Conservation (phyloP, 2,113 vertebrate species). For the Tupaia tana region DNA sequence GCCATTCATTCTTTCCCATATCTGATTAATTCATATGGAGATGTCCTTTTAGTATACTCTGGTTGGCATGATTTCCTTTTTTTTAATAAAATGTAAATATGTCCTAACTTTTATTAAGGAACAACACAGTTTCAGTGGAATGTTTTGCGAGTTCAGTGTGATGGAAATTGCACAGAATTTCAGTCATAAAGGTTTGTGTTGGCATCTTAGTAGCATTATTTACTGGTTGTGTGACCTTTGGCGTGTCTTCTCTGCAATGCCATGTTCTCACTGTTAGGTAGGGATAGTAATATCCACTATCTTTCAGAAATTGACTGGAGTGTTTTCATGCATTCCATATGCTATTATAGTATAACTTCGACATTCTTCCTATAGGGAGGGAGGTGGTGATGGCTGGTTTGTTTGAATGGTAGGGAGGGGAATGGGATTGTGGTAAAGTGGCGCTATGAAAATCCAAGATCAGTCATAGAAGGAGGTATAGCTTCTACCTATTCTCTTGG, state of each 20-base stretch:
- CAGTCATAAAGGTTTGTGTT: background rate
- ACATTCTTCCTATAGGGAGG: background rate
- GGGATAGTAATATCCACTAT: background rate
- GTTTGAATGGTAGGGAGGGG: background rate
- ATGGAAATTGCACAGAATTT: background rate
- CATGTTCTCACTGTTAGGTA: background rate
- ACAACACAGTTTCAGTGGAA: background rate
- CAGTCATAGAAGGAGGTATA: background rate
- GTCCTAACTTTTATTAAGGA: background rate
- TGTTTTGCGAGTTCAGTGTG: background rate
- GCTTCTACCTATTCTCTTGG: background rate
- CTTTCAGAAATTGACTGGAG: background rate
- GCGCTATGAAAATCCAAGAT: background rate
- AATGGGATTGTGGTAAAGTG: background rate
- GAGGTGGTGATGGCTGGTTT: background rate
- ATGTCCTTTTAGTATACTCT: constrained; percentile 18
- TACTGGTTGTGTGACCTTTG: background rate
- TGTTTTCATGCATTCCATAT: background rate
- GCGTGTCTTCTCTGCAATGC: background rate
- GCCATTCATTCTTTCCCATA: background rate
- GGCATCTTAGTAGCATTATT: background rate
- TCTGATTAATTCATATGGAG: constrained; percentile 7
- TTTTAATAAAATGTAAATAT: background rate
- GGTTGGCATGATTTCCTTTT: background rate
- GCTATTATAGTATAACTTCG: background rate